Conservation (phyloP, 1,140 invertebrate genomes). For the Anagrus nilaparvatae region DNA sequence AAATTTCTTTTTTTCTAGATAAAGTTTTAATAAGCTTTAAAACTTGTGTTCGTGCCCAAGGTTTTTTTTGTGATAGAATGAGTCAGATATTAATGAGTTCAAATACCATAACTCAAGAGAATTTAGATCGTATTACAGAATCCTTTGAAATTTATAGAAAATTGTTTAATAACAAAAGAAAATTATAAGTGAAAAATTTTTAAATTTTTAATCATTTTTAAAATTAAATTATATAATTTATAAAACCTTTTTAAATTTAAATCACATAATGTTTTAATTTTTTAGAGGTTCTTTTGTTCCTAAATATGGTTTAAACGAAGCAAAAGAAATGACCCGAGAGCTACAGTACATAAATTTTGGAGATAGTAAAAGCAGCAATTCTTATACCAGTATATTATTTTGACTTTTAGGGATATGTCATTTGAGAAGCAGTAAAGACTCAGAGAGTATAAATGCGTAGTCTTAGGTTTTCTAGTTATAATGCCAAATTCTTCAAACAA, state of each 20-base stretch:
- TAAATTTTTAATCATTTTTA: too few species aligned
- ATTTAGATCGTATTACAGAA: conserved; percentile 47
- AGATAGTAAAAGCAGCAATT: conserved; percentile 25
- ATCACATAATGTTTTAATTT: neutral
- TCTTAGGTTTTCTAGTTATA: conserved; percentile 65
- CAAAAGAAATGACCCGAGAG: conserved; percentile 6
- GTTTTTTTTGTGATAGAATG: conserved; percentile 65
- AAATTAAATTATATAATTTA: conserved; percentile 10
- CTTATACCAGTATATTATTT: conserved; percentile 53
- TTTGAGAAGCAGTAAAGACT: conserved; percentile 46
- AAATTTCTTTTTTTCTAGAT: conserved; percentile 26
- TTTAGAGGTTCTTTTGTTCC: conserved; percentile 21
- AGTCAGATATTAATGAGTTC: conserved; percentile 45
- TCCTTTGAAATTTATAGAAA: conserved; percentile 50
- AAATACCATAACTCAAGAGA: conserved; percentile 45
- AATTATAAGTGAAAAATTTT: too few species aligned
- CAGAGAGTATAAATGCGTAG: conserved; percentile 69
- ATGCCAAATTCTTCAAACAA: conserved; percentile 42
- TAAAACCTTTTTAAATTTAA: neutral
- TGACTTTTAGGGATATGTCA: conserved; percentile 50
- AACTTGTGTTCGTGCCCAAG: conserved; percentile 37
- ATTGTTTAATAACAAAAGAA: too few species aligned
- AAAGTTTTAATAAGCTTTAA: conserved; percentile 30
- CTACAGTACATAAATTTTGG: conserved; percentile 24
- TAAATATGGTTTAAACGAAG: conserved; percentile 28